These are phyloP conservation scores for Manis crassicaudata DNA, from an alignment of 2,797 vertebrate species.

Conservation along the genomic window DNA sequence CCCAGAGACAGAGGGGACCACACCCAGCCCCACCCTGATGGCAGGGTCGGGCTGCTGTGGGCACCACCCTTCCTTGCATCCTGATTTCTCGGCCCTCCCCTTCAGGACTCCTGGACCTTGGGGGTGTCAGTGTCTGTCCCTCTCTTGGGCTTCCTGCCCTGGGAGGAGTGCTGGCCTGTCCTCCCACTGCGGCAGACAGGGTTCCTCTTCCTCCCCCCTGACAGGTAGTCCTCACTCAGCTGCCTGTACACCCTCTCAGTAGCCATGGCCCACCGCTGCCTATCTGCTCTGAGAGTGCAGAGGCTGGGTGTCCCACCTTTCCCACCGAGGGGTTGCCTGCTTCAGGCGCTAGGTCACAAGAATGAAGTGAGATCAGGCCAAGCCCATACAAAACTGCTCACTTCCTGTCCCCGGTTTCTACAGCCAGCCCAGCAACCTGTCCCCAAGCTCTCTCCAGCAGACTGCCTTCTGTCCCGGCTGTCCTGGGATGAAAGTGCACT, in stretches of 20 bases:
- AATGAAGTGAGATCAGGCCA: too few relatives aligned
- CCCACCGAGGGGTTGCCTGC: too few relatives aligned
- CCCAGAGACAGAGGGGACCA: neutral
- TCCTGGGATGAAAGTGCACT: neutral
- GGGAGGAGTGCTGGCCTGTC: neutral
- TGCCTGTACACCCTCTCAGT: too few relatives aligned
- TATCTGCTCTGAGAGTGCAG: too few relatives aligned
- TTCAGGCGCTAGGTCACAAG: too few relatives aligned
- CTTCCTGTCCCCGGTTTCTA: too few relatives aligned
- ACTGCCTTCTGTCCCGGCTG: neutral
- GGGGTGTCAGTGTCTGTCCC: neutral
- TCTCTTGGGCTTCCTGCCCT: neutral
- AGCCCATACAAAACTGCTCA: too few relatives aligned
- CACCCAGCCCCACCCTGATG: constrained; percentile 64
- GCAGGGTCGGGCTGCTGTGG: neutral
- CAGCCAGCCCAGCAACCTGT: too few relatives aligned
- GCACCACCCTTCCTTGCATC: neutral
- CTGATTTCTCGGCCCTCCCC: neutral
- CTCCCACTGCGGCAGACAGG: too few relatives aligned
- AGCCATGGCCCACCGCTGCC: too few relatives aligned
- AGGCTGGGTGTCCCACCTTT: too few relatives aligned
- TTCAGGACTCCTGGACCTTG: rapidly evolving
- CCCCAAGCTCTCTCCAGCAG: neutral
- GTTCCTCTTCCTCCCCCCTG: constrained; percentile 20
- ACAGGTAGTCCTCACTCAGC: too few relatives aligned